Base-by-base conservation (phyloP, 2,888 invertebrate genomes). In the Cetonia aurata region DNA sequence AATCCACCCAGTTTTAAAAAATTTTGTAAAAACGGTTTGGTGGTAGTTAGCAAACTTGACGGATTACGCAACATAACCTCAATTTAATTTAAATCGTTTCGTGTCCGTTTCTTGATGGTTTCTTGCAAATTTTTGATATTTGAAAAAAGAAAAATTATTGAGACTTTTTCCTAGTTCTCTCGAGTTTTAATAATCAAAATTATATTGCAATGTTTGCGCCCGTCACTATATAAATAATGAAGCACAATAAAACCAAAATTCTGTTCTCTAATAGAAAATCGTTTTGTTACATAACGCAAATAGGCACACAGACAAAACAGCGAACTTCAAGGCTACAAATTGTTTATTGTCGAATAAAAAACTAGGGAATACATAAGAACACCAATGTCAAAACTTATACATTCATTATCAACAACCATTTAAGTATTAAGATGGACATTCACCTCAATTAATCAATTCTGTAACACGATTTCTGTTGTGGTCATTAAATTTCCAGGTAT, bases 401-500 rank as follows among this genome's bases (percentile, higher is more conserved):
- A 25, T 46, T 17, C 37, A 41, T 65, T 65, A 65, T 65, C 62
- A 65, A 65, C 50, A 52, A 37, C 37, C 52, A 15, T 65, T 65
- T 65, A 65, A n/a, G 25, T 44, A 48, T 46, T 50, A 62, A 62
- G 33, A 50, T 62, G 50, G 37, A 48, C 62, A 37, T 62, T 33
- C 25, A 25, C 48, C 44, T 31, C 33, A 62, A 62, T 62, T 62
- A 62, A 62, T 33, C 33, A 33, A 62, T 3, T 48, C 48, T 62
- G 62, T 62, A 62, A 31, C 33, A 50, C 50, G 62, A 37, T 65
- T 50, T 46, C 46, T 12, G 8, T n/a, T 50, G 6, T 52, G 62
- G 62, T 65, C 62, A 52, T 65, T 65, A 50, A 65, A 65, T 50
- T 52, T 50, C 37, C 41, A 52, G 41, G 50, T 50, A 65, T 62